Evolutionary conservation across 2,797 vertebrate species (phyloP).

Genomic region (Lepus townsendii): DNA sequence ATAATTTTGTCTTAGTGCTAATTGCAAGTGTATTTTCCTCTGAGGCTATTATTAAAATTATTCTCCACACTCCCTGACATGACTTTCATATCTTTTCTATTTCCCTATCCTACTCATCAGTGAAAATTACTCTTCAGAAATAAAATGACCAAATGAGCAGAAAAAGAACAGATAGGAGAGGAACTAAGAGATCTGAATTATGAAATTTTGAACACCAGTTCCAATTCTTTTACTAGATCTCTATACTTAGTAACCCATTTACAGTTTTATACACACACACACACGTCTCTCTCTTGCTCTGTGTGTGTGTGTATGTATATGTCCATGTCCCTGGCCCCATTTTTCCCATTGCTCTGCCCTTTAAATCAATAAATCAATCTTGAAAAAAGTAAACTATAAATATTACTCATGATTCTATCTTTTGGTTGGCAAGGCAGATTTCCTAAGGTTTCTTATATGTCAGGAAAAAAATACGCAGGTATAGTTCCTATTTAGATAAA

Average conservation of each 20-base stretch:
- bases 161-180: background rate
- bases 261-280: background rate
- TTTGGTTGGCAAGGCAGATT: conserved; percentile 34
- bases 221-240: conserved; percentile 40
- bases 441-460: background rate
- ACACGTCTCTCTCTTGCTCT: too few species aligned
- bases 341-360: too few species aligned
- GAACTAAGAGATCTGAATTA: conserved; percentile 23
- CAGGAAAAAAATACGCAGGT: background rate
- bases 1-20: conserved; percentile 66
- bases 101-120: conserved; percentile 27
- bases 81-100: conserved; percentile 56
- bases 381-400: conserved; percentile 52
- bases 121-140: conserved; percentile 64
- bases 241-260: conserved; percentile 37
- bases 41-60: conserved; percentile 69
- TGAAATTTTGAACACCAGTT: background rate
- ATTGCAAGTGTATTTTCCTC: conserved; percentile 61
- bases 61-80: conserved; percentile 46
- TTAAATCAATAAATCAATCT: background rate
- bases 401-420: background rate
- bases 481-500: background rate
- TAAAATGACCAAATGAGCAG: conserved; percentile 65
- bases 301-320: too few species aligned
- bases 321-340: too few species aligned